Evolutionary conservation across 2,888 invertebrate species (phyloP).

Genomic region (Drosophila anomalata): DNA sequence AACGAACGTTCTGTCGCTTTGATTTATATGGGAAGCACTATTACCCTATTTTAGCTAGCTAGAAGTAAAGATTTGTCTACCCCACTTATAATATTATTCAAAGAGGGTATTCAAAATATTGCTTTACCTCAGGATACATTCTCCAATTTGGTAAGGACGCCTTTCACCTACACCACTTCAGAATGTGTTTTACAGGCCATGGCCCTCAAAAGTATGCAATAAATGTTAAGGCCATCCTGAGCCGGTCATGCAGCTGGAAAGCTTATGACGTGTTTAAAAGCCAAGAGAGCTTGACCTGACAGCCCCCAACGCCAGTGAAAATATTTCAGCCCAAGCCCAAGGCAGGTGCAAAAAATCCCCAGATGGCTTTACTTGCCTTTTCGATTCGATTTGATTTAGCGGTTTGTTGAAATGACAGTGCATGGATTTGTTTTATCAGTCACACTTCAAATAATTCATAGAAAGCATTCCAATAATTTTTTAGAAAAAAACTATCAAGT

Average conservation of each 20-base stretch:
- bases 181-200: conserved; percentile 31
- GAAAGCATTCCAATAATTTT: conserved; percentile 16
- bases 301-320: conserved; percentile 31
- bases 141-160: not conserved
- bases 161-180: conserved; percentile 28
- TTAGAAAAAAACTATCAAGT: not conserved
- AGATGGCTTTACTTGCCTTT: conserved; percentile 1
- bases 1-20: no score
- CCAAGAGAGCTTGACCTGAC: conserved; percentile 35
- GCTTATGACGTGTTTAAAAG: conserved; percentile 62
- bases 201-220: conserved; percentile 63
- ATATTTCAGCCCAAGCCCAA: conserved; percentile 3
- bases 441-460: not conserved
- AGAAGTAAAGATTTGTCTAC: no score
- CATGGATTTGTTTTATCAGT: conserved; percentile 16
- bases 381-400: not conserved
- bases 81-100: not conserved
- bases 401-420: not conserved
- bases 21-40: no score
- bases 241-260: conserved; percentile 14
- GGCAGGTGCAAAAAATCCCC: not conserved
- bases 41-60: no score
- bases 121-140: not conserved
- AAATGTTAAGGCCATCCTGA: conserved; percentile 60
- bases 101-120: not conserved